Evolutionary conservation across 2,888 invertebrate species (phyloP).

Genomic region (Lamproptera curius): DNA sequence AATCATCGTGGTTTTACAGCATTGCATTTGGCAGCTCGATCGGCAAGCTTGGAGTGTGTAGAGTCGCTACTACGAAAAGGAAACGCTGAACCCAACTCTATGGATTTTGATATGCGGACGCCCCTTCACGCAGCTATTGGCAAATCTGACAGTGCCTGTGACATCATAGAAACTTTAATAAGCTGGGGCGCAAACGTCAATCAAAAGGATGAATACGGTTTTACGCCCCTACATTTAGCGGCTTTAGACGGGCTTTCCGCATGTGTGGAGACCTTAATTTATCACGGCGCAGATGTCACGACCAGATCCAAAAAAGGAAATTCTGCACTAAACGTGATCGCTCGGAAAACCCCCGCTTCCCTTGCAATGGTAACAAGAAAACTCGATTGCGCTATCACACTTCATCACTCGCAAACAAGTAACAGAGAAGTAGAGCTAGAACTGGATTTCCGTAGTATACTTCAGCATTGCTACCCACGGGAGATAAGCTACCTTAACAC

Average conservation of each 20-base stretch:
- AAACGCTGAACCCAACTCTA: constrained; percentile 86
- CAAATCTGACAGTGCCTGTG: constrained; percentile 89
- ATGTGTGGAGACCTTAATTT: constrained; percentile 90
- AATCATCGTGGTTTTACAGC: constrained; percentile 91
- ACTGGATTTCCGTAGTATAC: constrained; percentile 88
- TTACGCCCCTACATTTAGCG: constrained; percentile 90
- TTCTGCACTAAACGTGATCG: constrained; percentile 90
- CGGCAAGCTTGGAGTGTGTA: constrained; percentile 89
- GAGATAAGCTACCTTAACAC: constrained; percentile 93
- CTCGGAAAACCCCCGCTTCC: constrained; percentile 91
- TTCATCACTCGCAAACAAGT: constrained; percentile 87
- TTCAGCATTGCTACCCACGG: constrained; percentile 89
- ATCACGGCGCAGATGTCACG: constrained; percentile 92
- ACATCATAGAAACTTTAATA: constrained; percentile 87
- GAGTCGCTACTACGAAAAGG: constrained; percentile 86
- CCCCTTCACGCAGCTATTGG: constrained; percentile 91
- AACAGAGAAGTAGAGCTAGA: constrained; percentile 89
- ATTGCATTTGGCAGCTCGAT: constrained; percentile 89
- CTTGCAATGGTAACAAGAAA: constrained; percentile 90
- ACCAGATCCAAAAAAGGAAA: constrained; percentile 92
- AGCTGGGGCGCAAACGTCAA: constrained; percentile 91
- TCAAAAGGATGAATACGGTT: constrained; percentile 90
- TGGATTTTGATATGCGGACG: constrained; percentile 89
- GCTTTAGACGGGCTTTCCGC: constrained; percentile 90
- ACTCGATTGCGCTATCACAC: constrained; percentile 87